Evolutionary conservation across 2,888 invertebrate genomes (phyloP).

Genomic region (Thelaira solivaga): DNA sequence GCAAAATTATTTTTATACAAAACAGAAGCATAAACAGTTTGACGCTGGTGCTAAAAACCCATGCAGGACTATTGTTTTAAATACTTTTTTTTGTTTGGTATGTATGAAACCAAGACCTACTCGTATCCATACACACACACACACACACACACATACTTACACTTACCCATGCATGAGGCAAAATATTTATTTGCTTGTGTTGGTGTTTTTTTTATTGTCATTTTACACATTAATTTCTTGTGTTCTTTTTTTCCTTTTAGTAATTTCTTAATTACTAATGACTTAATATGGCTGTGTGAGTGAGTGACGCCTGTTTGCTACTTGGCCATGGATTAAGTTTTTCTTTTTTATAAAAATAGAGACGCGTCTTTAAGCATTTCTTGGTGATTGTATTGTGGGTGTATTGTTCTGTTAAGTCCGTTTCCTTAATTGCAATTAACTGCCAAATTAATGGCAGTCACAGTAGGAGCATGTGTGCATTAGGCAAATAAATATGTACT

Average conservation of each 20-base stretch:
- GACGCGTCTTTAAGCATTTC: conserved; percentile 23
- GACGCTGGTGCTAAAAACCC: conserved; percentile 36
- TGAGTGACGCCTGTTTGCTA: conserved; percentile 43
- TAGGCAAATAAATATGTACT: too few species aligned
- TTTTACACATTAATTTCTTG: conserved; percentile 39
- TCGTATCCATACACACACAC: background rate
- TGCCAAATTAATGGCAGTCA: conserved; percentile 64
- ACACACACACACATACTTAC: background rate
- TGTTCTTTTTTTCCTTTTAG: conserved; percentile 31
- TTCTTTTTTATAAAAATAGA: too few species aligned
- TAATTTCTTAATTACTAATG: conserved; percentile 67
- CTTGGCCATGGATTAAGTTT: conserved; percentile 60
- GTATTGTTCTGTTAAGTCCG: conserved; percentile 44
- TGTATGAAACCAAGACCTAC: too few species aligned
- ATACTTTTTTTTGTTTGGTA: too few species aligned
- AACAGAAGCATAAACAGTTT: conserved; percentile 43
- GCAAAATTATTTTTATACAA: conserved; percentile 56
- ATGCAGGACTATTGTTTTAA: conserved; percentile 50
- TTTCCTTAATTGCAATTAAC: conserved; percentile 66
- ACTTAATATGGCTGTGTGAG: conserved; percentile 19
- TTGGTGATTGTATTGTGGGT: conserved; percentile 18
- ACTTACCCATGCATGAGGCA: background rate
- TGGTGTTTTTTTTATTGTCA: conserved; percentile 62
- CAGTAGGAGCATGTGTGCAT: conserved; percentile 18
- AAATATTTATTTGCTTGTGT: conserved; percentile 10